Percentiles rank a stretch among this genome's conserved stretches.
Conservation (phyloP, 2,797 vertebrate genomes). For the Betta splendens region DNA sequence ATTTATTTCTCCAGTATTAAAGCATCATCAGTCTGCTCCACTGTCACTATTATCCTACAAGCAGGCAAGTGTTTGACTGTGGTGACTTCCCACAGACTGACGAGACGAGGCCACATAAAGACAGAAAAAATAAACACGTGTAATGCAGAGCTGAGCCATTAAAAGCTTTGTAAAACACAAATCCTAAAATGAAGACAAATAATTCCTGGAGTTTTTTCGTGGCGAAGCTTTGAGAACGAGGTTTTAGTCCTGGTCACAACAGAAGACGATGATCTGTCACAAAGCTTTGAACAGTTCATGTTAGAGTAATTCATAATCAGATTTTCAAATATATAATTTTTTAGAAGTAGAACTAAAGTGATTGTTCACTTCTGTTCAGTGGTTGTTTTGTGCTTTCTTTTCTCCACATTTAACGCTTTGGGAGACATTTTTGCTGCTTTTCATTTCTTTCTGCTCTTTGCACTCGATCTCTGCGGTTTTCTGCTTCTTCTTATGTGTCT, state of each 20-base stretch:
- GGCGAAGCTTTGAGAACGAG: background rate
- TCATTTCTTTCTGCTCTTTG: background rate
- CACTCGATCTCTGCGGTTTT: no score
- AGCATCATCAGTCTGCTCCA: no score
- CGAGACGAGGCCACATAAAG: background rate
- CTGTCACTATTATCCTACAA: no score
- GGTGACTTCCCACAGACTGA: background rate
- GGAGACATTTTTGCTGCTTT: background rate
- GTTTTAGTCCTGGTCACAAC: constrained; percentile 1
- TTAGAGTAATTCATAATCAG: background rate
- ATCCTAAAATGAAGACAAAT: background rate
- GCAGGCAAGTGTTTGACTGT: no score
- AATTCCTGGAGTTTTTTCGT: background rate
- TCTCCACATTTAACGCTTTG: no score
- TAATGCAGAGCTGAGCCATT: background rate
- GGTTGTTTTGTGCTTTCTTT: no score
- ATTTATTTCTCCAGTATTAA: no score
- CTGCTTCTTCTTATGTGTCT: no score
- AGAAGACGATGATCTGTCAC: background rate
- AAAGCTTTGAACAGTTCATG: background rate
- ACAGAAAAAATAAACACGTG: constrained; percentile 1
- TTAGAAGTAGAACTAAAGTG: no score
- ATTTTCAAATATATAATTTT: background rate
- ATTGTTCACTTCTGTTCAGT: no score
- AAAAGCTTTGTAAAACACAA: constrained; percentile 15